Conservation (phyloP, 2,888 invertebrate species). For the Tupiocoris notatus region DNA sequence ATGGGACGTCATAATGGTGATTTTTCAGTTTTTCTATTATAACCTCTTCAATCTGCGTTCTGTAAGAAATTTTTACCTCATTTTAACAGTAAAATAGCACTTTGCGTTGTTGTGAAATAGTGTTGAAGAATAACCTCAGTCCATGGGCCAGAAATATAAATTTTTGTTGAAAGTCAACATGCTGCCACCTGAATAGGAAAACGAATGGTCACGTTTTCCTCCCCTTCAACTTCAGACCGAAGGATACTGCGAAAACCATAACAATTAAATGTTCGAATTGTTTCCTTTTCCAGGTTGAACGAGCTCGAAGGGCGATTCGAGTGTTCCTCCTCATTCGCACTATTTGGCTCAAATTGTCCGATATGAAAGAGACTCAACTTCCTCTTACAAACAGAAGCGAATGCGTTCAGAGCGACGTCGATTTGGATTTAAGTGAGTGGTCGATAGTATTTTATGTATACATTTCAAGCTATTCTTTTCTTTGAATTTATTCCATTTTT, state of each 20-base stretch:
- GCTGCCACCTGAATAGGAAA: not conserved
- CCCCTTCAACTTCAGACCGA: not conserved
- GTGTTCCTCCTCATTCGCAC: slow-evolving; percentile 87
- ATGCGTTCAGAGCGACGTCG: slow-evolving; percentile 89
- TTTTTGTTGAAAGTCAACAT: slow-evolving; percentile 31
- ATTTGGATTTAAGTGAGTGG: slow-evolving; percentile 87
- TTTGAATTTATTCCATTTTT: not conserved
- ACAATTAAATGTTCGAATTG: too few species aligned
- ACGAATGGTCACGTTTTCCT: not conserved
- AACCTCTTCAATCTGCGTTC: too few species aligned
- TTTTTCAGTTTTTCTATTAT: too few species aligned
- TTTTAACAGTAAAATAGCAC: too few species aligned
- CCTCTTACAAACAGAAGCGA: slow-evolving; percentile 85
- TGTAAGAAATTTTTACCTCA: too few species aligned
- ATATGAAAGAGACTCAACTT: slow-evolving; percentile 79
- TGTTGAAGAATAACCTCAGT: too few species aligned
- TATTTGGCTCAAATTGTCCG: slow-evolving; percentile 73
- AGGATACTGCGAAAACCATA: not conserved
- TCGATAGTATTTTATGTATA: too few species aligned
- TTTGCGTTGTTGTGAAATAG: too few species aligned
- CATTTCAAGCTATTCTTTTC: not conserved
- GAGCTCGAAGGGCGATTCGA: slow-evolving; percentile 84
- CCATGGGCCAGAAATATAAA: not conserved
- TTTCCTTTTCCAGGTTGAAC: slow-evolving; percentile 66
- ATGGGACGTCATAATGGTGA: too few species aligned